Conservation (phyloP, 2,888 invertebrate species). For the Antheraea yamamai region DNA sequence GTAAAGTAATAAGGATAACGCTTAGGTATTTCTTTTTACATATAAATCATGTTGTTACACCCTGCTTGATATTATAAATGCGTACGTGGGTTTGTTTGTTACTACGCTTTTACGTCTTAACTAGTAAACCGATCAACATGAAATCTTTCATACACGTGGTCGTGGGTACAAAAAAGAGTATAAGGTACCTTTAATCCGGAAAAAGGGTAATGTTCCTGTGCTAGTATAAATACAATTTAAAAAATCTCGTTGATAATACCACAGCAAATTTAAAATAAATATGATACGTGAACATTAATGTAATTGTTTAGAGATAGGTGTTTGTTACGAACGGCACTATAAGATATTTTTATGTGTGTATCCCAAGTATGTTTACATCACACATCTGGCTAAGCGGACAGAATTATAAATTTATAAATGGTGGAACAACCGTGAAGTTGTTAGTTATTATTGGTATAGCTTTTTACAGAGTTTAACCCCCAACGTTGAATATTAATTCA, state of each 20-base stretch:
- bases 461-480: conserved; percentile 39
- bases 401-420: conserved; percentile 25
- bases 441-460: conserved; percentile 42
- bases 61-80: too few species aligned
- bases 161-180: too few species aligned
- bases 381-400: conserved; percentile 16
- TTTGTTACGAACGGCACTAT: neutral
- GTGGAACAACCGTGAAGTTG: conserved; percentile 35
- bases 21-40: too few species aligned
- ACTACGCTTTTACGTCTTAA: too few species aligned
- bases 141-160: too few species aligned
- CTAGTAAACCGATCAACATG: too few species aligned
- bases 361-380: neutral
- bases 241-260: neutral
- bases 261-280: neutral
- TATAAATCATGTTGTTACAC: too few species aligned
- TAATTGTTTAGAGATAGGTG: neutral
- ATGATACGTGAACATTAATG: neutral
- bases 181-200: too few species aligned
- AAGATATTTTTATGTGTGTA: neutral
- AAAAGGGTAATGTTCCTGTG: too few species aligned
- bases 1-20: neutral
- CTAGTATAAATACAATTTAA: neutral
- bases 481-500: conserved; percentile 32
- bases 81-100: too few species aligned